Percentiles rank a stretch among this genome's conserved stretches.
Conservation (phyloP, 1,140 invertebrate genomes). For the Leptestheria dahalacensis region DNA sequence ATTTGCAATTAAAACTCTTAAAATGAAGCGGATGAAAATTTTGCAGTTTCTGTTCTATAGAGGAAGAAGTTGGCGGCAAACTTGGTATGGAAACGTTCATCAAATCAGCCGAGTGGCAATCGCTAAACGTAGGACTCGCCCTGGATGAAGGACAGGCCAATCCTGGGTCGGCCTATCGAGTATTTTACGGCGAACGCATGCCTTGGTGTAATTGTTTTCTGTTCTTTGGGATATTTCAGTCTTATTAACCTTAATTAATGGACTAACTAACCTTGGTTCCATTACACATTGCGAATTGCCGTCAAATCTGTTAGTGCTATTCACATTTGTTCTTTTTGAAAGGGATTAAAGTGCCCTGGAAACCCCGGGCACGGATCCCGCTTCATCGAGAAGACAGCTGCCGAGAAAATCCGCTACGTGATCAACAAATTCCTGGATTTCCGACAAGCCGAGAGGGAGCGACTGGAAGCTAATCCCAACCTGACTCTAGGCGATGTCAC, state of each 20-base stretch:
- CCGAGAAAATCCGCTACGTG: constrained; percentile 61
- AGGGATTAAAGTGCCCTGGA: constrained; percentile 49
- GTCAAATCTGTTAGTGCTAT: constrained; percentile 4
- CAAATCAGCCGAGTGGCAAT: constrained; percentile 53
- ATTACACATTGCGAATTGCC: constrained; percentile 8
- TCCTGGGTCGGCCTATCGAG: constrained; percentile 41
- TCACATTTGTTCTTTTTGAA: no score
- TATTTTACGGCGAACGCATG: constrained; percentile 61
- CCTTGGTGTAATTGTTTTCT: constrained; percentile 52
- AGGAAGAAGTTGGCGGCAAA: constrained; percentile 80
- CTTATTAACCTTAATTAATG: no score
- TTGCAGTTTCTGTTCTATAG: no score
- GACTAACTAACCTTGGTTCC: neutral
- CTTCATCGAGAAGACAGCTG: constrained; percentile 60
- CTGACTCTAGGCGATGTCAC: constrained; percentile 67
- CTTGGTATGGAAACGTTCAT: constrained; percentile 74
- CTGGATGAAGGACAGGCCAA: constrained; percentile 74
- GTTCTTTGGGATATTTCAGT: no score
- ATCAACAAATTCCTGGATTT: constrained; percentile 61
- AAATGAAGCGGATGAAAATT: no score
- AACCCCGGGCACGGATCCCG: constrained; percentile 77
- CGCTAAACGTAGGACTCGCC: constrained; percentile 75
- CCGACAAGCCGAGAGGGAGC: constrained; percentile 45
- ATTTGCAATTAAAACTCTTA: no score
- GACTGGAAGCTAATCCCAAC: constrained; percentile 43